A percentile compares a stretch with the other conserved stretches of the same genome.
These are phyloP conservation scores for Macroglossus sobrinus DNA, from an alignment of 2,113 vertebrate species.

Conservation along the genomic window DNA sequence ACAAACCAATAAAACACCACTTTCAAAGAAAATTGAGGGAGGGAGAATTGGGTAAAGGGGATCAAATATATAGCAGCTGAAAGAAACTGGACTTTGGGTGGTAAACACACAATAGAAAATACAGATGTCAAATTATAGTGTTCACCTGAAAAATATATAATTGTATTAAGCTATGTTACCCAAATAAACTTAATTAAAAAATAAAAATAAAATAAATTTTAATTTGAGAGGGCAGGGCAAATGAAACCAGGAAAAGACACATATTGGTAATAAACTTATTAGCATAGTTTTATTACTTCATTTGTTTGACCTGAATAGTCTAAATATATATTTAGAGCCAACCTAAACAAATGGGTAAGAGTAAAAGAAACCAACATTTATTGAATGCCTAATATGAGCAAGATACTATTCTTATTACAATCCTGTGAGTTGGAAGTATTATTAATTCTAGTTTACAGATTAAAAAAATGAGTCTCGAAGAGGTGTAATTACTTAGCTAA, in stretches of 20 bases:
- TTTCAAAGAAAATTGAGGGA: background rate
- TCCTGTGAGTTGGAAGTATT: background rate
- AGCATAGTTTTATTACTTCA: background rate
- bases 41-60: no score
- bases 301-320: background rate
- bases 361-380: background rate
- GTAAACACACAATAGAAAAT: no score
- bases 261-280: background rate
- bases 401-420: background rate
- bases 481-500: background rate
- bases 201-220: background rate
- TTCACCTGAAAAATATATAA: no score
- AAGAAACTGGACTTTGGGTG: no score
- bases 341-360: background rate
- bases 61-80: no score
- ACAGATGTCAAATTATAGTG: no score
- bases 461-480: background rate
- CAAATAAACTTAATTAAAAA: no score
- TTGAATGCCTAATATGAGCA: background rate
- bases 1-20: background rate
- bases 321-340: background rate
- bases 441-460: background rate
- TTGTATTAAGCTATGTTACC: no score
- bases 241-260: background rate
- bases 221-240: background rate